These are phyloP conservation scores for Lasiurus cinereus DNA, from an alignment of 2,113 vertebrate genomes.

Conservation along the genomic window DNA sequence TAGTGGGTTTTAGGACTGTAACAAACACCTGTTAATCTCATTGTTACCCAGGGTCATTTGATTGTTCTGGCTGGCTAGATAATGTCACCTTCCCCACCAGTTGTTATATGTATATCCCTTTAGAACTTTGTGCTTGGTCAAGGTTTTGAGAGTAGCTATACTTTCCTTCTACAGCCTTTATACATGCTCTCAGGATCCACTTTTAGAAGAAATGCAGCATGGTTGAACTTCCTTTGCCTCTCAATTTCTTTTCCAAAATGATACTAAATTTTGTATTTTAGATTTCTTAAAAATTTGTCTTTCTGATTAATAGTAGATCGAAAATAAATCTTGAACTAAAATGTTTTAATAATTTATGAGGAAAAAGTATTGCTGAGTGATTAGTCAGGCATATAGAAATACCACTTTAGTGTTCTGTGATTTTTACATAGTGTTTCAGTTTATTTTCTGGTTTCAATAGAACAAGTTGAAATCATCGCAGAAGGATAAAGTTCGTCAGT, in stretches of 20 bases:
- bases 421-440: slow-evolving; percentile 71
- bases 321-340: slow-evolving; percentile 60
- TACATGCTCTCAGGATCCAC: neutral
- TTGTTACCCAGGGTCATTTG: neutral
- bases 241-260: slow-evolving; percentile 32
- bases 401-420: slow-evolving; percentile 70
- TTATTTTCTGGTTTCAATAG: slow-evolving; percentile 87
- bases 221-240: neutral
- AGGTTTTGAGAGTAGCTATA: neutral
- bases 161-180: neutral
- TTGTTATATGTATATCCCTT: neutral
- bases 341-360: slow-evolving; percentile 47
- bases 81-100: neutral
- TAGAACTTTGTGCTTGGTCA: neutral
- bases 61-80: neutral
- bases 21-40: neutral
- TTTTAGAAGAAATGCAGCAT: neutral
- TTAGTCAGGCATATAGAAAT: slow-evolving; percentile 36
- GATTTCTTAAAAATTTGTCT: slow-evolving; percentile 13
- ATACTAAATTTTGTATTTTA: neutral
- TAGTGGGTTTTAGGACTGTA: neutral
- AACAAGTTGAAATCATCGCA: slow-evolving; percentile 99
- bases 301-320: slow-evolving; percentile 44
- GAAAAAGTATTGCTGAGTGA: neutral
- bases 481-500: slow-evolving; percentile 99